phyloP scores from a whole-genome alignment of 1,140 invertebrate genomes.

The Drosophila albomicans region DNA sequence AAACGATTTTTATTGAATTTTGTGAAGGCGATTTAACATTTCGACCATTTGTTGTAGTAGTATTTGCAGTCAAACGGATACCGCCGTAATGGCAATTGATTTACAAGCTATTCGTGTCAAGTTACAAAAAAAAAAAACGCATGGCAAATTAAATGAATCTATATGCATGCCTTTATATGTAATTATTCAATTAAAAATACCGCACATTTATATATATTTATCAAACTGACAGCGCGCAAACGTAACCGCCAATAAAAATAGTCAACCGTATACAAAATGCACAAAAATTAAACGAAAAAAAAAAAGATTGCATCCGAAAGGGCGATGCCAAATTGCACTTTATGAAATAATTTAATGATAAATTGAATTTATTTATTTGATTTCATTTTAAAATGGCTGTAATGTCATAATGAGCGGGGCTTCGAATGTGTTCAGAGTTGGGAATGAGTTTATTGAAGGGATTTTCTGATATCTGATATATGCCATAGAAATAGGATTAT shows the following conservation, averaged over 20 bases:
- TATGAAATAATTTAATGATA: slow-evolving; percentile 56
- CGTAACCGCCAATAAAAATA: slow-evolving; percentile 78
- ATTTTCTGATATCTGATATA: slow-evolving; percentile 5
- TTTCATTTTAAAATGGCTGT: slow-evolving; percentile 59
- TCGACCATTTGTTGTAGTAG: slow-evolving; percentile 49
- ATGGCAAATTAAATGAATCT: slow-evolving; percentile 30
- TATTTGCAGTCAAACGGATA: slow-evolving; percentile 49
- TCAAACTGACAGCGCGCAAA: slow-evolving; percentile 58
- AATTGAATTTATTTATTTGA: slow-evolving; percentile 72
- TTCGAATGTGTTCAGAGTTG: not conserved
- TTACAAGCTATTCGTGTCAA: slow-evolving; percentile 54
- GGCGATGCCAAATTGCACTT: slow-evolving; percentile 54
- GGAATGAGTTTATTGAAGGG: not conserved
- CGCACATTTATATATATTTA: slow-evolving; percentile 49
- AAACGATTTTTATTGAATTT: slow-evolving; percentile 61
- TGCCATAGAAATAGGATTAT: slow-evolving; percentile 11
- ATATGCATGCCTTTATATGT: slow-evolving; percentile 34
- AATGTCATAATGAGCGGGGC: slow-evolving; percentile 45
- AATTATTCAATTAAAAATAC: slow-evolving; percentile 82
- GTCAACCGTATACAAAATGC: slow-evolving; percentile 47
- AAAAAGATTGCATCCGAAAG: slow-evolving; percentile 21
- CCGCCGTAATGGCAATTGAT: slow-evolving; percentile 72
- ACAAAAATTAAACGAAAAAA: slow-evolving; percentile 1
- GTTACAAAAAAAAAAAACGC: slow-evolving; percentile 41
- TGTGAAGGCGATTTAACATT: slow-evolving; percentile 45